Base-by-base conservation (phyloP, 2,797 vertebrate species). In the Phoebastria nigripes region DNA sequence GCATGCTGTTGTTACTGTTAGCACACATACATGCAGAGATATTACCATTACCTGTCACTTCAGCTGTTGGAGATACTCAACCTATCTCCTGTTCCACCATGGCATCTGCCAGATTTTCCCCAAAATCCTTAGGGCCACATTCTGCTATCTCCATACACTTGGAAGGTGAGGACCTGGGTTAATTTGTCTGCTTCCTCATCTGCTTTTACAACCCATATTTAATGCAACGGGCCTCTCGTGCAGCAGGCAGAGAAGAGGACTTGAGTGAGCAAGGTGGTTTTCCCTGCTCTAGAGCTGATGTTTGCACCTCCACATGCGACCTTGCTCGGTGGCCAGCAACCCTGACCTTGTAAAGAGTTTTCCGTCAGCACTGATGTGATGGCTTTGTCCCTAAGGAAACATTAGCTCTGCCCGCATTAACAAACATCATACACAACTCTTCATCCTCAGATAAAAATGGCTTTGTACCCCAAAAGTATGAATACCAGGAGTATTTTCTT, bases 301-400 rank as follows among this genome's bases (percentile, higher is more conserved):
- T 16, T 46, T 42, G 56, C 63, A 51, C 28, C 63, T 83, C 39
- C 42, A 37, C 26, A 6, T 8, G 28, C 13, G 49, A 39, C 63
- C 49, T 47, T 71, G 25, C 47, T 65, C 0, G 0, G 46, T 0
- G 1, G 18, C 22, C 77, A 69, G 63, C n/a, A 46, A 33, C 44
- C 22, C 3, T 37, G 37, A 4, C 41, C 65, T 52, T 39, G 21
- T 17, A 54, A 81, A 22, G 49, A 76, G 65, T 29, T 56, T 63
- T 55, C 25, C 1, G 0, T 47, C 61, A 82, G 33, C 19, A 24
- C 21, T 12, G 39, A 19, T 63, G 37, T 35, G 35, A 44, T n/a
- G 26, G 15, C 28, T 63, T 59, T 84, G 55, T 58, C 25, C 65
- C 26, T 39, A 31, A 33, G 25, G 80, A 87, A 77, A 44, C 5